Evolutionary conservation across 2,888 invertebrate genomes (phyloP), one percentile per base, ranked within the genome.

Genomic region (Dasysyrphus tricinctus): DNA sequence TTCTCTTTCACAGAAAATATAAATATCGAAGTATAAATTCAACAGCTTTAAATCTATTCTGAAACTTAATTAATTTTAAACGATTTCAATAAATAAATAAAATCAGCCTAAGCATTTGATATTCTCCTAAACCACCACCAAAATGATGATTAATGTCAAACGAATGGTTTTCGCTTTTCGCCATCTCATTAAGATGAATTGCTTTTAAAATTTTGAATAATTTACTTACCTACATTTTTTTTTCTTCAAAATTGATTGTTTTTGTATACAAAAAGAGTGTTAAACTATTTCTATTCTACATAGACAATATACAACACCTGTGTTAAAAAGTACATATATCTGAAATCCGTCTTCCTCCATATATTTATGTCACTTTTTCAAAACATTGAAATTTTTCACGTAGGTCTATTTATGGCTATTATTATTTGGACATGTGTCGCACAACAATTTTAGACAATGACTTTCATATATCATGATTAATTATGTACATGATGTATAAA

Each of bases 361-460:
- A 9, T 4, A 39, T 42, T 42, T 42, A 42, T 42, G 42, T 42
- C 14, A 42, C 14, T 42, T 14, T 5, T 1, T 12, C 5, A 42
- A 12, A 42, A 42, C 42, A 42, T 42, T 42, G 42, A 42, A 42
- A 42, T 42, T 42, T 42, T 42, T 42, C 42, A 42, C 42, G 42
- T 42, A 42, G 5, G 1, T 42, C 42, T 14, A 42, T 42, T 42
- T 42, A 42, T 42, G 42, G 42, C 12, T 42, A 24, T 24, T 42
- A 42, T 42, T 42, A 42, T 42, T 42, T 42, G 42, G 42, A 42
- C 42, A 42, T 42, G 42, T 42, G 42, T 42, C 42, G 42, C 51
- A 51, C 51, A 51, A 51, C 1, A 51, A 51, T 51, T 6, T 0
- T 6, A 6, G 14, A 14, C 51, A 51, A 29, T 51, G 24, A 19